Evolutionary conservation across 2,797 vertebrate species (phyloP), one percentile per base, ranked within the genome.

Genomic region (Xenentodon cancila): DNA sequence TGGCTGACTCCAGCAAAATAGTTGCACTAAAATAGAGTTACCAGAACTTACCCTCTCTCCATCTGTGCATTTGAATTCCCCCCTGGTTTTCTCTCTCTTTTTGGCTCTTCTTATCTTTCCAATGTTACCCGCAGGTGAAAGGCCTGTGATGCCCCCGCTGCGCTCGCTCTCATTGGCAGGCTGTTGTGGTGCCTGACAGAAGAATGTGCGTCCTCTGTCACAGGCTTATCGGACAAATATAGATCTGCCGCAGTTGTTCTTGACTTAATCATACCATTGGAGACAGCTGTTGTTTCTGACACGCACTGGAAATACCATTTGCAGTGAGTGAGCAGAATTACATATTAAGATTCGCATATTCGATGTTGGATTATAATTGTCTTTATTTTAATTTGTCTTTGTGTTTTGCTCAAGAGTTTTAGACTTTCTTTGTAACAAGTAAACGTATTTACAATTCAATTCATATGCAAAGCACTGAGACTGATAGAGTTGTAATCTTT

Each of bases 221-320:
- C 56, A 49, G 53, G 43, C 64, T 43, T 51, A 59, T 44, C 59
- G 32, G 66, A 85, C 80, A 71, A 81, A 88, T 86, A 87, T 88
- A 90, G 84, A 81, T 68, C 22, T 46, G 61, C 61, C 70, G 71
- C 85, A 81, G 79, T 87, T 86, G 81, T 73, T 81, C 46, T 27
- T 53, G 34, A 73, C 43, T 54, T 12, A 60, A 53, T 22, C 73
- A 72, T 83, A 55, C 68, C 80, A 60, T 27, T 52, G 62, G 37
- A 71, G 58, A 62, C 54, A 22, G 57, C 6, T 22, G 43, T 55
- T 83, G 81, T 82, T 79, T 75, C 22, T 53, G 53, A 45, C 60
- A 50, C 48, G 32, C 64, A 48, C 51, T 59, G 34, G 63, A 77
- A 77, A 79, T 43, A 19, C 44, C 52, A 20, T 68, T 74, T 48